These are phyloP conservation scores for Elachura formosa DNA, from an alignment of 2,113 vertebrate species.

Conservation along the genomic window DNA sequence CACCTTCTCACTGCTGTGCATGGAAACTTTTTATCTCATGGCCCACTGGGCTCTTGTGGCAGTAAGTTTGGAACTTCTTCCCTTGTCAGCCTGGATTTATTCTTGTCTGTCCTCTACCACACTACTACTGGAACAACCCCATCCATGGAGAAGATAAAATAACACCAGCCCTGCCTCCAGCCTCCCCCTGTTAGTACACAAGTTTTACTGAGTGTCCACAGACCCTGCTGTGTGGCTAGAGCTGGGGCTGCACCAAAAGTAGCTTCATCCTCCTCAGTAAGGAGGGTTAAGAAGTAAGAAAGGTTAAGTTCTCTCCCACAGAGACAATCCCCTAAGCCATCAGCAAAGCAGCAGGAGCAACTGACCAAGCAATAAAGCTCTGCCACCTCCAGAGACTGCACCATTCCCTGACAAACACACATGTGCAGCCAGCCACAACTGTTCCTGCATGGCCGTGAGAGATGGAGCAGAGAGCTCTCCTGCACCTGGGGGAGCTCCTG, in stretches of 20 bases:
- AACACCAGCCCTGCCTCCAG: too few species aligned
- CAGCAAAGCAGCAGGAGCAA: not conserved
- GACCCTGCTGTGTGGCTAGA: not conserved
- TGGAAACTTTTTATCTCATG: not conserved
- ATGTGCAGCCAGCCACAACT: not conserved
- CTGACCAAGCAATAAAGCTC: not conserved
- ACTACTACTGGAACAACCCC: not conserved
- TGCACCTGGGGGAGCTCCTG: not conserved
- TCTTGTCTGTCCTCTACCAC: not conserved
- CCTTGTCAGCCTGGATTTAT: rapidly evolving
- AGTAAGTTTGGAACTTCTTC: not conserved
- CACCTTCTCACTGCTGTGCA: not conserved
- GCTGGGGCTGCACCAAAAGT: rapidly evolving
- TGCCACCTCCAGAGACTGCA: not conserved
- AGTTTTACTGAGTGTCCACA: not conserved
- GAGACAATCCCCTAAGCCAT: not conserved
- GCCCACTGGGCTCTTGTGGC: not conserved
- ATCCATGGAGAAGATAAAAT: not conserved
- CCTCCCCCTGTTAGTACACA: rapidly evolving
- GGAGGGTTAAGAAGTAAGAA: too few species aligned
- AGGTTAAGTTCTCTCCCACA: not conserved
- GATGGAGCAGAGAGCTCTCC: not conserved
- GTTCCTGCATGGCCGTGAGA: rapidly evolving
- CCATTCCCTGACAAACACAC: not conserved
- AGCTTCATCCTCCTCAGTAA: not conserved